Conservation (phyloP, 2,888 invertebrate species). For the Abrostola triplasia region DNA sequence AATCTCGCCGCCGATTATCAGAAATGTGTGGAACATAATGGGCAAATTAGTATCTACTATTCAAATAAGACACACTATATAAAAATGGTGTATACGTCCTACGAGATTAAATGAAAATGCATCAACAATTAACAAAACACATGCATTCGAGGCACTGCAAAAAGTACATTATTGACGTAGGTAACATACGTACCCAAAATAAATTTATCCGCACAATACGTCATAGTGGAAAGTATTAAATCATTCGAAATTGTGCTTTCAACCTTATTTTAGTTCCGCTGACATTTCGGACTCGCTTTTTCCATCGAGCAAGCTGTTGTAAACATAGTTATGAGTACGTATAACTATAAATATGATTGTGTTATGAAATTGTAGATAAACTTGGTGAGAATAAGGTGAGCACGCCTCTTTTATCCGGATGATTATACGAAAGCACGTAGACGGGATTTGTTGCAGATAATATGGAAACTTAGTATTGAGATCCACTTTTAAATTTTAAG, state of each 20-base stretch:
- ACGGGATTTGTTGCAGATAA: constrained; percentile 76
- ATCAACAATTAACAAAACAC: neutral
- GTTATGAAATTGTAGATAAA: constrained; percentile 67
- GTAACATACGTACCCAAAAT: constrained; percentile 20
- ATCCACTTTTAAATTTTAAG: constrained; percentile 35
- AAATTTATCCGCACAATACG: constrained; percentile 33
- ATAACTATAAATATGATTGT: constrained; percentile 49
- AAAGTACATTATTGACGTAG: constrained; percentile 11
- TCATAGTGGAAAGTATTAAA: constrained; percentile 42
- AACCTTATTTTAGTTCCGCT: constrained; percentile 48
- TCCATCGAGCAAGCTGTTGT: constrained; percentile 47
- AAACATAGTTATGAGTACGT: constrained; percentile 31
- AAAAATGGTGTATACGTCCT: too few relatives aligned
- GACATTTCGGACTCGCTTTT: constrained; percentile 44
- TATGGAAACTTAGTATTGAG: constrained; percentile 52
- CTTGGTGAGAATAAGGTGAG: constrained; percentile 74
- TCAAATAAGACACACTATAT: too few relatives aligned
- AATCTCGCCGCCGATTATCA: too few relatives aligned
- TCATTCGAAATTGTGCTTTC: constrained; percentile 53
- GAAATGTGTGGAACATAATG: too few relatives aligned
- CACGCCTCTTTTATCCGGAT: constrained; percentile 80
- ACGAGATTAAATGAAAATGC: neutral
- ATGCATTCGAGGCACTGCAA: neutral
- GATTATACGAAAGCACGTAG: constrained; percentile 85
- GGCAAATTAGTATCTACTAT: too few relatives aligned